phyloP scores from a whole-genome alignment of 2,888 invertebrate genomes.

The Nemotelus nigrinus region DNA sequence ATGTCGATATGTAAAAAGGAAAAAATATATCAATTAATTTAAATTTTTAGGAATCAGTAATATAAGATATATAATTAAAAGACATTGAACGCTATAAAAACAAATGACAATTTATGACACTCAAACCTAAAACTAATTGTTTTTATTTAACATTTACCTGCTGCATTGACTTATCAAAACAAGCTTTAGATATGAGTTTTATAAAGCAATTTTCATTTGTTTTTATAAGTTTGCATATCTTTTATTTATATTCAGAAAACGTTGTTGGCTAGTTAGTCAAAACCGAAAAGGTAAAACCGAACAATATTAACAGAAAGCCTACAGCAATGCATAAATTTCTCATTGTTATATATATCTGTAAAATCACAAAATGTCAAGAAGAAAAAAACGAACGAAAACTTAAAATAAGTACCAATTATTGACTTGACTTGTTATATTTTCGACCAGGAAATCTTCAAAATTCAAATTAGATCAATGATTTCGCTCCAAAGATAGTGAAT shows the following conservation, averaged over 20 bases:
- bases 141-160: not conserved
- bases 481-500: slow-evolving; percentile 17
- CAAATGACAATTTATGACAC: slow-evolving; percentile 28
- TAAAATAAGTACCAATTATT: not conserved
- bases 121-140: not conserved
- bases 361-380: not conserved
- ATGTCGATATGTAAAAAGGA: slow-evolving; percentile 41
- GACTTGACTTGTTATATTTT: slow-evolving; percentile 16
- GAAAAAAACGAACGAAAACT: not conserved
- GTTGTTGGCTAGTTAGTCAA: no score
- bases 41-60: slow-evolving; percentile 28
- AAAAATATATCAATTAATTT: slow-evolving; percentile 32
- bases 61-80: slow-evolving; percentile 3
- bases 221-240: no score
- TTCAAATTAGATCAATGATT: slow-evolving; percentile 17
- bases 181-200: not conserved
- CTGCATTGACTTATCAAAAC: not conserved
- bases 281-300: no score
- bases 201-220: no score
- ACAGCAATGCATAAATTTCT: not conserved
- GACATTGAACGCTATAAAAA: slow-evolving; percentile 8
- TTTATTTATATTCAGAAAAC: no score
- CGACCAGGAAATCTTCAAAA: not conserved
- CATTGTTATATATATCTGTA: not conserved
- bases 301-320: not conserved